Evolutionary conservation across 2,888 invertebrate species (phyloP), one percentile per base, ranked within the genome.

Genomic region (Piscicola geometra): DNA sequence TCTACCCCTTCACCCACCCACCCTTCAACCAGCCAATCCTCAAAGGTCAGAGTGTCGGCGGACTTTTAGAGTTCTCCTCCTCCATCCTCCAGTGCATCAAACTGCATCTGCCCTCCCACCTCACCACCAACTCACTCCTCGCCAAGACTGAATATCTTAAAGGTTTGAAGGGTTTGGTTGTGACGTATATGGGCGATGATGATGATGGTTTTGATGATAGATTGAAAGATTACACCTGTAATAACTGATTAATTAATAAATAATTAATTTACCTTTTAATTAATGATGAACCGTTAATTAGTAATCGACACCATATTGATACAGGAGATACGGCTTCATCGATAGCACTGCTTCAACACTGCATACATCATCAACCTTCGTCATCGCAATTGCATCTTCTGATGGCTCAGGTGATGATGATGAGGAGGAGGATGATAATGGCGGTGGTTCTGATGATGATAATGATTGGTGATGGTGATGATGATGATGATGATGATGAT

Each of bases 301-400:
- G n/a, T n/a, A n/a, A n/a, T n/a, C n/a, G n/a, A n/a, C n/a, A n/a
- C n/a, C n/a, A 3, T n/a, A 47, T 50, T 71, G 9, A 35, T 30
- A 21, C 79, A 83, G 93, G 93, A 0, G 92, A 93, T 83, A 87
- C 90, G 0, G 89, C 88, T 77, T 89, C 89, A 36, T 92, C 95
- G 0, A 89, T 90, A 78, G 87, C 86, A 70, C 88, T 91, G 18
- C 87, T 94, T 41, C 90, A 90, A 79, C 90, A 90, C 81, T 89
- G 94, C 75, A 86, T 92, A 60, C 91, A 91, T 67, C 88, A 89
- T 78, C 92, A 94, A 83, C 89, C 90, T n/a, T 90, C 91, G 0
- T 91, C 90, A 82, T 91, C 91, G 0, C 92, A 93, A 75, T 92
- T 91, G 21, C 92, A 94, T 85, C 87, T 97, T 0, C 86, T 96